Base-by-base conservation (phyloP, 1,140 invertebrate genomes). In the Trichonephila inaurata region DNA sequence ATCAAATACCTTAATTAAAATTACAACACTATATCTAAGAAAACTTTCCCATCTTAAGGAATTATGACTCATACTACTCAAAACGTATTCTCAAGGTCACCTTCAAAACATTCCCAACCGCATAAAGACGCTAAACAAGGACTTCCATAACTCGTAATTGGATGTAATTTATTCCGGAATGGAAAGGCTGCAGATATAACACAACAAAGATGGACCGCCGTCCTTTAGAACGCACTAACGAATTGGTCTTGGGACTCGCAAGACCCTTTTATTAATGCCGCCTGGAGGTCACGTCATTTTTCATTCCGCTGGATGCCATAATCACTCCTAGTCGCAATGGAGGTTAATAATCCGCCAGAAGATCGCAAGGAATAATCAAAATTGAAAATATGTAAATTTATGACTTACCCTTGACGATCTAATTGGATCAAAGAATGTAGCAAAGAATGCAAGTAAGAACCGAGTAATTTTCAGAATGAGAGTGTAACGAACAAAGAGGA, bases 351-450 rank as follows among this genome's bases (percentile, higher is more conserved):
- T 24, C 82, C 44, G 58, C 21, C 16, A 14, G 44, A 16, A 60
- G 44, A 85, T 85, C 82, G 82, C 58, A 58, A 85, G 44, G 58
- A 21, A 21, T n/a, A 60, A 85, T 85, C 82, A 85, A 85, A 85
- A 85, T 85, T 85, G 82, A 85, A 85, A 85, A 85, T 85, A 85
- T 85, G 82, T 60, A 85, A 85, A 85, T 85, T 85, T 85, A 85
- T 85, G 82, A 10, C 44, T 44, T 14, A 19, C 58, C 58, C 10
- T 44, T n/a, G 44, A 60, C 51, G 82, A 58, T 51, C 44, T 85
- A 85, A 85, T 85, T 85, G 82, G 82, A 85, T 33, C 44, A 10
- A 21, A 28, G 81, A 82, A 82, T 16, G 77, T 19, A 16, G 51
- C 21, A 58, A 24, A 24, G 51, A 16, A 33, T 58, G 44, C 19